Conservation (phyloP, 2,797 vertebrate genomes). For the Pipistrellus pygmaeus region DNA sequence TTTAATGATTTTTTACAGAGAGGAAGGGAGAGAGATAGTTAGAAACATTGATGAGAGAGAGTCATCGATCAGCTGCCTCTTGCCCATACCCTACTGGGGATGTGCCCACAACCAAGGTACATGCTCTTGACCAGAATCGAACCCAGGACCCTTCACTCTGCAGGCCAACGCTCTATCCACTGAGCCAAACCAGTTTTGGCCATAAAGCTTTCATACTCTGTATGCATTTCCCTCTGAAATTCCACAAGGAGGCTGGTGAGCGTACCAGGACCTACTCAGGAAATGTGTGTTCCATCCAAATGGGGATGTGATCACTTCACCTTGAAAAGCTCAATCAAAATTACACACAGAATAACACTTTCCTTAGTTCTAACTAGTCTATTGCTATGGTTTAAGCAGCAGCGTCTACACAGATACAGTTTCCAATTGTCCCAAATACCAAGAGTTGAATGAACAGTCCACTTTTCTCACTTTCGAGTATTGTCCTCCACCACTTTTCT, state of each 20-base stretch:
- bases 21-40: no score
- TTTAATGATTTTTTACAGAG: no score
- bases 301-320: not conserved
- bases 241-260: not conserved
- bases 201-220: not conserved
- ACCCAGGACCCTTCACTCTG: no score
- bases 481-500: not conserved
- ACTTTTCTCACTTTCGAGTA: constrained; percentile 8
- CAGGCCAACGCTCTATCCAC: no score
- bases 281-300: not conserved
- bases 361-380: not conserved
- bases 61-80: no score
- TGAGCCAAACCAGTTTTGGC: no score
- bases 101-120: no score
- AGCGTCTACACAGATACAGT: not conserved
- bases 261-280: not conserved
- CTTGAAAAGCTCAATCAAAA: not conserved
- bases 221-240: not conserved
- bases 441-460: not conserved
- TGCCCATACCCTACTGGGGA: no score
- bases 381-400: not conserved
- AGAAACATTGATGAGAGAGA: no score
- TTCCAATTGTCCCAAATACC: not conserved
- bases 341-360: not conserved
- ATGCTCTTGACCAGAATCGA: no score